phyloP scores from a whole-genome alignment of 2,888 invertebrate species.

The Idaea dimidiata region DNA sequence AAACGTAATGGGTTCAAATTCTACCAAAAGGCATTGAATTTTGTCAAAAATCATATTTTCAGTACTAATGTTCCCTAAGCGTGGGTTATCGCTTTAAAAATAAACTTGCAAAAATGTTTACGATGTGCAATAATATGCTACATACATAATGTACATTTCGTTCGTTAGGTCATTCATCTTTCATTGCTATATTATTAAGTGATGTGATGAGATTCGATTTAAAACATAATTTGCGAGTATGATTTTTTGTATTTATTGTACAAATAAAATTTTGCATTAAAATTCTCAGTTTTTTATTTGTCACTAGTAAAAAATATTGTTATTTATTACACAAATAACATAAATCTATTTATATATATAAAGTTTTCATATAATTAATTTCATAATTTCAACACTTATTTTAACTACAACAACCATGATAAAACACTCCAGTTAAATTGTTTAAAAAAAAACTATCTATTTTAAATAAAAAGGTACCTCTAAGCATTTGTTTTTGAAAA shows the following conservation, averaged over 20 bases:
- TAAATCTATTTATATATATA: too few species aligned
- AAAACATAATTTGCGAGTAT: conserved; percentile 69
- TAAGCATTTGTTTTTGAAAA: too few species aligned
- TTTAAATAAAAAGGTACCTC: too few species aligned
- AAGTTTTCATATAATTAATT: too few species aligned
- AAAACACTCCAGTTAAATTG: too few species aligned
- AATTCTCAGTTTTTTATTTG: conserved; percentile 43
- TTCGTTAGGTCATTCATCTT: conserved; percentile 30
- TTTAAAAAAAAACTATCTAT: too few species aligned
- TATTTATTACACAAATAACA: background rate
- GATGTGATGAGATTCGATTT: conserved; percentile 73
- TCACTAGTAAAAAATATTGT: conserved; percentile 5
- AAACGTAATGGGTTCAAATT: too few species aligned
- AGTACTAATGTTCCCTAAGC: too few species aligned
- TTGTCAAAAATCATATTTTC: too few species aligned
- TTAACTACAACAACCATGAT: too few species aligned
- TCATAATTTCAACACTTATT: too few species aligned
- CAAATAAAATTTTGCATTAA: conserved; percentile 78
- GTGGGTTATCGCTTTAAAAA: background rate
- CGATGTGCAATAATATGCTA: background rate
- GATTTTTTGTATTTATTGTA: conserved; percentile 79
- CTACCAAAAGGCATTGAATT: too few species aligned
- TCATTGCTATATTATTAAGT: conserved; percentile 56
- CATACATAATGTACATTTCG: background rate
- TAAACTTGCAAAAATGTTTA: background rate